Percentiles rank a stretch among this genome's conserved stretches.
Conservation (phyloP, 2,888 invertebrate species). For the Poecilus cupreus region DNA sequence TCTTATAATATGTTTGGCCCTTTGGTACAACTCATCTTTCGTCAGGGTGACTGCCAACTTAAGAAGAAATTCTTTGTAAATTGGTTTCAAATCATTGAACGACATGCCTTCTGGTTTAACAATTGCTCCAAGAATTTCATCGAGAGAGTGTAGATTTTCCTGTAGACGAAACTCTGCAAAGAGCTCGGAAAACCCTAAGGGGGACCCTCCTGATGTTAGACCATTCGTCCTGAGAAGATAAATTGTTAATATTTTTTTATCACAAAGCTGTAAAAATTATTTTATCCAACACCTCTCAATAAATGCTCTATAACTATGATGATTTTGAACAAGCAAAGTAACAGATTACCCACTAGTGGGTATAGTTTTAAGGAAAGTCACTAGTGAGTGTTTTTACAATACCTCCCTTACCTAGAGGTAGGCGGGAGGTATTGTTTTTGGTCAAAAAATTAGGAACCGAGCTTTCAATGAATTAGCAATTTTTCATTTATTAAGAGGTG, state of each 20-base stretch:
- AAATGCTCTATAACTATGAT: too few relatives aligned
- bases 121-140: constrained; percentile 90
- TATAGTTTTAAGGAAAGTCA: too few relatives aligned
- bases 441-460: too few relatives aligned
- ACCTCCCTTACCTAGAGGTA: too few relatives aligned
- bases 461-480: too few relatives aligned
- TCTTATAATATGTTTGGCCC: constrained; percentile 92
- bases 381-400: too few relatives aligned
- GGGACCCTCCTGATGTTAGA: constrained; percentile 83
- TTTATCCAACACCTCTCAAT: too few relatives aligned
- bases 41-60: constrained; percentile 91
- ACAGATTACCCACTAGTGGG: too few relatives aligned
- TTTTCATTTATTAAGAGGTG: too few relatives aligned
- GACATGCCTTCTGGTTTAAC: constrained; percentile 95
- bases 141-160: constrained; percentile 90
- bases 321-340: too few relatives aligned
- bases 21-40: constrained; percentile 93
- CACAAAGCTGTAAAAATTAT: neutral
- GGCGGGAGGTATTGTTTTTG: too few relatives aligned
- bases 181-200: constrained; percentile 89
- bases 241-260: neutral
- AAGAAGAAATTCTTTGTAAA: constrained; percentile 91
- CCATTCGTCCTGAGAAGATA: constrained; percentile 75
- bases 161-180: constrained; percentile 91
- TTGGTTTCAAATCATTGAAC: constrained; percentile 92